Base-by-base conservation (phyloP, 2,797 vertebrate genomes). In the Leucoraja ocellata region DNA sequence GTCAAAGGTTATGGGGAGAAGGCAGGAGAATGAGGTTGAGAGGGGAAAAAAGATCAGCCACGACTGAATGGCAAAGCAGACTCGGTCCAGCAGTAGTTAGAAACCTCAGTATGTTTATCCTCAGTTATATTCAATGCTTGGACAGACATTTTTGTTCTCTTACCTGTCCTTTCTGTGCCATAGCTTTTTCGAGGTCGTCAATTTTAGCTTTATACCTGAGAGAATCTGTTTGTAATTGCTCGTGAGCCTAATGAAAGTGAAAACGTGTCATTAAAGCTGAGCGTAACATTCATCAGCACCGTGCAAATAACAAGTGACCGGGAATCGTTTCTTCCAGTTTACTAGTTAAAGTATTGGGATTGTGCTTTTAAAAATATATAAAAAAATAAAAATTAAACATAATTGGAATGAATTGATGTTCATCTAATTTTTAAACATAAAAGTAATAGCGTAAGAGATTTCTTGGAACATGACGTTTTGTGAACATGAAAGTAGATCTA, bases 171-270 rank as follows among this genome's bases (percentile, higher is more conserved):
- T 97, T 99, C 93, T 97, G 95, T 81, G 96, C 97, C 94, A 99
- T 94, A 73, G 98, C 98, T 94, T 98, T 99, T 94, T 99, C 98
- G 95, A 99, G 95, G 94, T 99, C 99, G 96, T 99, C 99, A 94
- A 99, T 99, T 97, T 99, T 99, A 95, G 98, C 98, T 96, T 98
- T 99, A 93, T 98, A 99, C 94, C 98, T 97, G 94, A 97, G 97
- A 94, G 98, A 96, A 63, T 99, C 99, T 94, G 98, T 97, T 83
- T 98, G 98, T 93, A 99, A 96, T 94, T 99, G 98, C 94, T 99
- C 98, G 0, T 99, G 98, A 94, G 97, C 98, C 99, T 99, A 94
- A 95, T 94, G 95, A 95, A 95, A 94, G 93, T 0, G 94, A 93
- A 95, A 94, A 92, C 58, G 94, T 25, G 39, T 76, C 23, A 68